A percentile compares a stretch with the other conserved stretches of the same genome.
These are phyloP conservation scores for Urocynchramus pylzowi DNA, from an alignment of 2,113 vertebrate species.

Conservation along the genomic window DNA sequence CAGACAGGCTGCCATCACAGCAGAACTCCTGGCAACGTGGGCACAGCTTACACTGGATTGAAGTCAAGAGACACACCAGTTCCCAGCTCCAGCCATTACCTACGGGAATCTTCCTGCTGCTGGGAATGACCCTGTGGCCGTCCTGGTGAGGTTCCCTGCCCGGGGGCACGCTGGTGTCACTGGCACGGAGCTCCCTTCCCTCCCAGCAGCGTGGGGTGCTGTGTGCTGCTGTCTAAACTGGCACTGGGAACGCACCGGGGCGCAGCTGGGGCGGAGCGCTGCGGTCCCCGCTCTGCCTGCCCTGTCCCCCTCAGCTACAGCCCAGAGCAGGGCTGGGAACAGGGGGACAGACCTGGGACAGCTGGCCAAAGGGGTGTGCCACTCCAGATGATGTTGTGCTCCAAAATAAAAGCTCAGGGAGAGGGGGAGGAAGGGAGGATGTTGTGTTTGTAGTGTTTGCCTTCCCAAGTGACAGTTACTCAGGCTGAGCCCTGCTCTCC, in stretches of 20 bases:
- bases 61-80: not conserved
- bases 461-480: not conserved
- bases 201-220: not conserved
- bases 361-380: not conserved
- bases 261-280: not conserved
- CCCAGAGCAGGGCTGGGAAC: not conserved
- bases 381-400: not conserved
- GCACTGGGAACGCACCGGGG: accelerated
- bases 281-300: not conserved
- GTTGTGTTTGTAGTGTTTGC: not conserved
- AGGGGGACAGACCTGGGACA: not conserved
- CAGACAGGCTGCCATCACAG: not conserved
- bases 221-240: accelerated
- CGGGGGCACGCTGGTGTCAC: accelerated
- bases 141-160: accelerated
- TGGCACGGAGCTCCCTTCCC: not conserved
- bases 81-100: not conserved
- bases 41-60: not conserved
- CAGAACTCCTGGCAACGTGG: accelerated
- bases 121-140: accelerated
- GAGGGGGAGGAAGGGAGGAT: not conserved
- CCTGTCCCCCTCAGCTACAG: not conserved
- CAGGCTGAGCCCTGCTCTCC: not conserved
- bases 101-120: accelerated
- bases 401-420: not conserved